Evolutionary conservation across 2,888 invertebrate species (phyloP), one percentile per base, ranked within the genome.

Genomic region (Orgyia antiqua): DNA sequence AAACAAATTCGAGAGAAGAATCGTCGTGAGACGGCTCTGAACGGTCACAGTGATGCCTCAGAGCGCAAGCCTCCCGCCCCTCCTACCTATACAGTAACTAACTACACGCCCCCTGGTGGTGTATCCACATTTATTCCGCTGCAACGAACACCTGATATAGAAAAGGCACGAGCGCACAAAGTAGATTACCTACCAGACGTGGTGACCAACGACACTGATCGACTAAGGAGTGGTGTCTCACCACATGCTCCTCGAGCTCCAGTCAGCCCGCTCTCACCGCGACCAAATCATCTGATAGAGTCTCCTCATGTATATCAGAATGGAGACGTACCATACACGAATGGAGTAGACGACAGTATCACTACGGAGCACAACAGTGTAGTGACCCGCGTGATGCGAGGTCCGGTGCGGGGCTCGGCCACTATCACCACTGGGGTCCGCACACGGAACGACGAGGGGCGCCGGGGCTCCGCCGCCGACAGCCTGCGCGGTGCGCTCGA

Each of bases 331-430:
- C 6, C 15, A 15, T 50, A 55, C 31, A 50, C 49, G 11, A 54
- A 56, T 30, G 65, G 50, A 20, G 34, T 40, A 10, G 79, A 73
- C 24, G 75, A 77, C 12, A 78, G 73, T 32, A 74, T 75, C 38
- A 66, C 88, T 19, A 87, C 87, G 9, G 90, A 90, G 62, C 90
- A 92, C 59, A 86, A 86, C 34, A 90, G 92, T 39, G 90, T 91
- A 12, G 89, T 90, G 38, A 87, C 87, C 27, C 90, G 89, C 57
- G 93, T 93, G n/a, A 93, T 93, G 93, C 86, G 89, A 28, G 93
- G 91, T 0, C 93, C 93, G 0, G 89, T 92, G 36, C 88, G 90
- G 36, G 93, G 93, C 58, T 89, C 91, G 43, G 94, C 93, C 18
- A 90, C 92, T 9, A 89, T 91, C 10, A 80, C 87, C 26, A 66